Conservation (phyloP, 2,113 vertebrate genomes). For the Osmerus mordax region DNA sequence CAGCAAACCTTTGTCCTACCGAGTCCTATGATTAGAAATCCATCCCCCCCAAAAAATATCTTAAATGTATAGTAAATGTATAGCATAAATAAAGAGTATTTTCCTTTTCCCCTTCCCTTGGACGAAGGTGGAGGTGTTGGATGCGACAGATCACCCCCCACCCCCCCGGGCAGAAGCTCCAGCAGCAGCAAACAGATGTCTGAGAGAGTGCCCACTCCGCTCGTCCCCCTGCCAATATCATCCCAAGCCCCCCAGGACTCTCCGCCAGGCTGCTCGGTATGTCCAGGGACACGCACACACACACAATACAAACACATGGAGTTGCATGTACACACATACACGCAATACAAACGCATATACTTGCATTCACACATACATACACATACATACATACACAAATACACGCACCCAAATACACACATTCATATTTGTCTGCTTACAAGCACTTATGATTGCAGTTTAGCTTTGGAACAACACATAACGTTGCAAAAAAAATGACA, state of each 20-base stretch:
- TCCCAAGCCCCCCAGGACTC: constrained; percentile 69
- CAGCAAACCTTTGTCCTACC: too few species aligned
- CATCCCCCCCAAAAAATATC: too few species aligned
- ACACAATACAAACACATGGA: too few species aligned
- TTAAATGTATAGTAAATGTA: too few species aligned
- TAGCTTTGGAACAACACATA: constrained; percentile 28
- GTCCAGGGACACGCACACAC: constrained; percentile 61
- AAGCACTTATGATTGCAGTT: constrained; percentile 4
- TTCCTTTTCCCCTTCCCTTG: not conserved
- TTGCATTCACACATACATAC: too few species aligned
- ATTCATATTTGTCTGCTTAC: not conserved
- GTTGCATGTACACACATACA: too few species aligned
- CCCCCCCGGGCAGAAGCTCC: constrained; percentile 56
- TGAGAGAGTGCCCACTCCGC: constrained; percentile 76
- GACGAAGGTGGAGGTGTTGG: constrained; percentile 26
- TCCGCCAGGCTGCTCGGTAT: constrained; percentile 65
- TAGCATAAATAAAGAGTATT: too few species aligned
- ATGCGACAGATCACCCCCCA: constrained; percentile 55
- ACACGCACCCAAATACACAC: too few species aligned
- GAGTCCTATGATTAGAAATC: too few species aligned
- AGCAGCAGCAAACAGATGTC: constrained; percentile 82
- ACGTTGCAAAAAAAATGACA: constrained; percentile 5
- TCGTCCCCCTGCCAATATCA: constrained; percentile 71
- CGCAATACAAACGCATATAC: too few species aligned
- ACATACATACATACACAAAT: too few species aligned